These are phyloP conservation scores for Channa striata DNA, from an alignment of 2,797 vertebrate species.

Conservation along the genomic window DNA sequence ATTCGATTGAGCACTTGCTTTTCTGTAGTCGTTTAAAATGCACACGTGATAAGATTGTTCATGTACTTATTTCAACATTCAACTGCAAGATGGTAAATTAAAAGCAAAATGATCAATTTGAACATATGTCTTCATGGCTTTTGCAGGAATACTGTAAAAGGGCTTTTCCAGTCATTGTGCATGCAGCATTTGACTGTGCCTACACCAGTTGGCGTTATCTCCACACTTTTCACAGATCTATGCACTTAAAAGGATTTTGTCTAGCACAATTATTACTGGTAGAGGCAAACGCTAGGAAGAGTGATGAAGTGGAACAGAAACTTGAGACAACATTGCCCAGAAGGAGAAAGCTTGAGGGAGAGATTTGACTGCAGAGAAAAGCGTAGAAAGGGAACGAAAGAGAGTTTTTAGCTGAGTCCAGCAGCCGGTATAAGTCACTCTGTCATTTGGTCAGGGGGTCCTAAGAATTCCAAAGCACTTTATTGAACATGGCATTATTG, in stretches of 20 bases:
- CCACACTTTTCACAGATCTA: slow-evolving; percentile 58
- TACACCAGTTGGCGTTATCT: slow-evolving; percentile 48
- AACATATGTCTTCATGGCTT: slow-evolving; percentile 28
- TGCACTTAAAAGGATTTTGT: slow-evolving; percentile 65
- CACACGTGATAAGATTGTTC: not conserved
- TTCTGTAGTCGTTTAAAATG: not conserved
- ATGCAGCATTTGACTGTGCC: slow-evolving; percentile 33
- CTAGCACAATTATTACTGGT: slow-evolving; percentile 65
- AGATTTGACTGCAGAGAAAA: slow-evolving; percentile 54
- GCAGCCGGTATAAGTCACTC: slow-evolving; percentile 40
- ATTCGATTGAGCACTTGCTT: not conserved
- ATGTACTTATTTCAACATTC: not conserved
- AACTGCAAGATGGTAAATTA: slow-evolving; percentile 19
- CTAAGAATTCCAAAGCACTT: slow-evolving; percentile 38
- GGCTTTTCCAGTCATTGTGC: slow-evolving; percentile 38
- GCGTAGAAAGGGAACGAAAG: slow-evolving; percentile 27
- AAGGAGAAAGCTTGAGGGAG: slow-evolving; percentile 42
- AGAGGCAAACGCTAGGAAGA: slow-evolving; percentile 50
- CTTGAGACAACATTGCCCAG: slow-evolving; percentile 60
- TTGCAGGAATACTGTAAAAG: slow-evolving; percentile 37
- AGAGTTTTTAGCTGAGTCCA: slow-evolving; percentile 45
- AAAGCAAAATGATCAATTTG: slow-evolving; percentile 11
- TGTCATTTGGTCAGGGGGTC: slow-evolving; percentile 44
- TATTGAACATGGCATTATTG: slow-evolving; percentile 41
- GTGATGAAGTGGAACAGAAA: slow-evolving; percentile 69